These are phyloP conservation scores for Chlorops oryzae DNA, from an alignment of 1,140 invertebrate genomes.

Conservation along the genomic window DNA sequence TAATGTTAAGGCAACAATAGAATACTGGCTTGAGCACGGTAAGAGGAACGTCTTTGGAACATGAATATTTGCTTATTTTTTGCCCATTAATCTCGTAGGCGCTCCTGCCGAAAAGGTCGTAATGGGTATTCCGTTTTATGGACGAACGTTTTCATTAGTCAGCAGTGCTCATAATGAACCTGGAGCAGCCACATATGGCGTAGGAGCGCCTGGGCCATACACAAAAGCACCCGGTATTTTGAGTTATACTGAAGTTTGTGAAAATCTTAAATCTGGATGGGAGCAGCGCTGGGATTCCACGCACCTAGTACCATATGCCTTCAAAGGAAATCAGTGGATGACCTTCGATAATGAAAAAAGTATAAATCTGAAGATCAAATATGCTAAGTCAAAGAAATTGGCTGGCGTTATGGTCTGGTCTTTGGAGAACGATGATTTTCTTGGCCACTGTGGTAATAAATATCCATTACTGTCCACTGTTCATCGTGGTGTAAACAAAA, in stretches of 20 bases:
- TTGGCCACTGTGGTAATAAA: slow-evolving; percentile 42
- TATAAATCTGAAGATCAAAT: slow-evolving; percentile 41
- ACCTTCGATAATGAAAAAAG: slow-evolving; percentile 44
- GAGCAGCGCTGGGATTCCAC: slow-evolving; percentile 18
- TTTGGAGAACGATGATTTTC: slow-evolving; percentile 55
- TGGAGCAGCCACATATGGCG: slow-evolving; percentile 51
- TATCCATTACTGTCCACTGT: slow-evolving; percentile 48
- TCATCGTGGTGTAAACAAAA: no score
- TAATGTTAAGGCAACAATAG: slow-evolving; percentile 43
- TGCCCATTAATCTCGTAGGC: no score
- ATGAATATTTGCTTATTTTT: no score
- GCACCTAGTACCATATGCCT: slow-evolving; percentile 41
- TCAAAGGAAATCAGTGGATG: slow-evolving; percentile 43
- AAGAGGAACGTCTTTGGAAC: no score
- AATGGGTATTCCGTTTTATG: slow-evolving; percentile 62
- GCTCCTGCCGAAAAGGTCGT: slow-evolving; percentile 55
- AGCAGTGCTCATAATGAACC: slow-evolving; percentile 47
- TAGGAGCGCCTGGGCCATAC: slow-evolving; percentile 57
- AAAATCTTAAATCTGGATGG: slow-evolving; percentile 20
- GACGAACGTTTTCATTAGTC: slow-evolving; percentile 56
- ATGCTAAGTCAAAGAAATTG: slow-evolving; percentile 33
- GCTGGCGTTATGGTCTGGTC: slow-evolving; percentile 57
- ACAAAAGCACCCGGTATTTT: slow-evolving; percentile 61
- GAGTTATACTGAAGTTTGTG: slow-evolving; percentile 67
- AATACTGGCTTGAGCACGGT: slow-evolving; percentile 55